Evolutionary conservation across 1,140 invertebrate genomes (phyloP).

Genomic region (Araneus ventricosus): DNA sequence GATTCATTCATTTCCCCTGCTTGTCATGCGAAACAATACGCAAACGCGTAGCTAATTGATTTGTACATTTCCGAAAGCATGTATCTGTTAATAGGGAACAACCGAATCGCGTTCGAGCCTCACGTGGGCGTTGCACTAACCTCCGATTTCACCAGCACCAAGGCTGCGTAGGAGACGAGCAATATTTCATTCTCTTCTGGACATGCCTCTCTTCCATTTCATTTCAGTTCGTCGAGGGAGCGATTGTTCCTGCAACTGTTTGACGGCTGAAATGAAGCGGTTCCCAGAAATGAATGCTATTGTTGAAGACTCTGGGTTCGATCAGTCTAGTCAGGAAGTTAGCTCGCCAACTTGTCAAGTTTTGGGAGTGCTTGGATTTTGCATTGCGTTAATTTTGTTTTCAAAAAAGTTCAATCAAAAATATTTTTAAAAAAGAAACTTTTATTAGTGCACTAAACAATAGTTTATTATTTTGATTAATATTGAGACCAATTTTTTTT

Average conservation of each 20-base stretch:
- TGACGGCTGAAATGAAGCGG: neutral
- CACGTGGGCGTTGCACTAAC: conserved; percentile 24
- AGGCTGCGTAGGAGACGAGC: conserved; percentile 51
- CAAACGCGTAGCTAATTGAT: conserved; percentile 54
- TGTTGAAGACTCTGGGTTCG: neutral
- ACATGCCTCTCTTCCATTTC: neutral
- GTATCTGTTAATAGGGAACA: conserved; percentile 25
- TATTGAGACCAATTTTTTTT: too few species aligned
- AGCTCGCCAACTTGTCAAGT: neutral
- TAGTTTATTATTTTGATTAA: too few species aligned
- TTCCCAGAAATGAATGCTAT: neutral
- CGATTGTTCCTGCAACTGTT: neutral
- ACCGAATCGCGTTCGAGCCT: neutral
- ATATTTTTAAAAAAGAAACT: too few species aligned
- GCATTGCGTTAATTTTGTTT: too few species aligned
- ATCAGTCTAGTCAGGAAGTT: neutral
- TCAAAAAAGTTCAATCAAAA: too few species aligned
- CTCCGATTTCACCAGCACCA: conserved; percentile 40
- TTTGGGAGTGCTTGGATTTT: neutral
- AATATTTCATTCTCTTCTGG: conserved; percentile 7
- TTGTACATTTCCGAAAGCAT: conserved; percentile 25
- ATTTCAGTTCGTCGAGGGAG: neutral
- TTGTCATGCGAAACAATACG: conserved; percentile 38
- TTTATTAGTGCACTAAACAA: too few species aligned
- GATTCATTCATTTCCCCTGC: neutral